These are phyloP conservation scores for Hydrolagus affinis DNA, from an alignment of 2,113 vertebrate genomes.

Conservation along the genomic window DNA sequence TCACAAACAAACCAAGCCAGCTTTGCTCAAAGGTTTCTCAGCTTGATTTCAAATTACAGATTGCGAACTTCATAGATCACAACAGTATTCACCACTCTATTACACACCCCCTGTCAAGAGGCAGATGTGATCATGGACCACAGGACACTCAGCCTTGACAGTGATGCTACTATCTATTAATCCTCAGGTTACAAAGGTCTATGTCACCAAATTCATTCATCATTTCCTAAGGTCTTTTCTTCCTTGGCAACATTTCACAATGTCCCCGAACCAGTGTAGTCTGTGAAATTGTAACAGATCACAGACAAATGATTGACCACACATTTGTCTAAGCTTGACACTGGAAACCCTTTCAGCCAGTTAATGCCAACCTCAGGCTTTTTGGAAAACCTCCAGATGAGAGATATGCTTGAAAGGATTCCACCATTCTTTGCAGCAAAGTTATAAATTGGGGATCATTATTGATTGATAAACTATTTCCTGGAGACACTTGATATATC, in stretches of 20 bases:
- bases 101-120: background rate
- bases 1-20: background rate
- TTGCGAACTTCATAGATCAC: constrained; percentile 5
- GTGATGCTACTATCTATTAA: constrained; percentile 4
- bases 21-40: constrained; percentile 1
- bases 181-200: background rate
- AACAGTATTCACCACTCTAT: constrained; percentile 7
- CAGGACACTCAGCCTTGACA: background rate
- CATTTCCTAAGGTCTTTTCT: constrained; percentile 12
- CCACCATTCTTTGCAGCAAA: background rate
- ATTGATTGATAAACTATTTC: constrained; percentile 20
- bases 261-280: background rate
- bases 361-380: constrained; percentile 21
- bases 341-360: constrained; percentile 19
- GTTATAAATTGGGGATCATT: constrained; percentile 7
- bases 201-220: constrained; percentile 11
- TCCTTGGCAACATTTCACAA: background rate
- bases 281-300: constrained; percentile 25
- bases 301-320: constrained; percentile 1
- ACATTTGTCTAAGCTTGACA: constrained; percentile 21
- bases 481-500: background rate
- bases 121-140: background rate
- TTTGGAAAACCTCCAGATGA: constrained; percentile 12
- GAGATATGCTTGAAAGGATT: constrained; percentile 5
- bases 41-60: constrained; percentile 5